Percentiles rank a stretch among this genome's conserved stretches.
phyloP scores from a whole-genome alignment of 2,888 invertebrate genomes.

The Lumbricus terrestris region DNA sequence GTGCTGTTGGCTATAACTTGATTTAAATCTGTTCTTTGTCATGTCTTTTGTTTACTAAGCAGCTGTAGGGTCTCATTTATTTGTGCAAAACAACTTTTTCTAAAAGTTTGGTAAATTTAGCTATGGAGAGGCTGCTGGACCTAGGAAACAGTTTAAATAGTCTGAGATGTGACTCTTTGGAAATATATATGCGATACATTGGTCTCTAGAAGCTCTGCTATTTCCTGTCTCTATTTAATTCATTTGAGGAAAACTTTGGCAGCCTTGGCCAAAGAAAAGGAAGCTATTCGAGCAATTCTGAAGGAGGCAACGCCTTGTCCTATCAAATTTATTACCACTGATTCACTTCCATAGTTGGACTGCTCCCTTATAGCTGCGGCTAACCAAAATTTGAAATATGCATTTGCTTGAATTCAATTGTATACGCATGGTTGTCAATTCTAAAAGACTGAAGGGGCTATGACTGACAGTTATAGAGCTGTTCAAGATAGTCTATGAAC shows the following conservation, averaged over 20 bases:
- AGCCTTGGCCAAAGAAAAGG: not conserved
- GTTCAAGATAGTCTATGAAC: no score
- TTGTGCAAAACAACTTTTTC: not conserved
- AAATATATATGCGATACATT: not conserved
- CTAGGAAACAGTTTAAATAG: not conserved
- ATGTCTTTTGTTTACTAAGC: not conserved
- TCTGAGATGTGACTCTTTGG: not conserved
- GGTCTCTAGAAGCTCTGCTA: not conserved
- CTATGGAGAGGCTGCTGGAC: not conserved
- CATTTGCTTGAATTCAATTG: not conserved
- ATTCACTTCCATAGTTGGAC: not conserved
- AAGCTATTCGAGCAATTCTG: not conserved
- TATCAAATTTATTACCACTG: not conserved
- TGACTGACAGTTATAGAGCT: no score
- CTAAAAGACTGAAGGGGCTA: not conserved
- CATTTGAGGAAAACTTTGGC: not conserved
- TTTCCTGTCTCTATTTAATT: not conserved
- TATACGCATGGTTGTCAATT: not conserved
- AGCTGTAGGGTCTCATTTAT: not conserved
- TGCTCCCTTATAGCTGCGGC: not conserved
- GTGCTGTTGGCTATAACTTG: not conserved
- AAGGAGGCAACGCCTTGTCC: not conserved
- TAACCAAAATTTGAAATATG: no score
- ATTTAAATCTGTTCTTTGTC: not conserved
- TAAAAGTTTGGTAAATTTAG: not conserved